phyloP scores from a whole-genome alignment of 2,113 vertebrate genomes.

The Xerus inauris region DNA sequence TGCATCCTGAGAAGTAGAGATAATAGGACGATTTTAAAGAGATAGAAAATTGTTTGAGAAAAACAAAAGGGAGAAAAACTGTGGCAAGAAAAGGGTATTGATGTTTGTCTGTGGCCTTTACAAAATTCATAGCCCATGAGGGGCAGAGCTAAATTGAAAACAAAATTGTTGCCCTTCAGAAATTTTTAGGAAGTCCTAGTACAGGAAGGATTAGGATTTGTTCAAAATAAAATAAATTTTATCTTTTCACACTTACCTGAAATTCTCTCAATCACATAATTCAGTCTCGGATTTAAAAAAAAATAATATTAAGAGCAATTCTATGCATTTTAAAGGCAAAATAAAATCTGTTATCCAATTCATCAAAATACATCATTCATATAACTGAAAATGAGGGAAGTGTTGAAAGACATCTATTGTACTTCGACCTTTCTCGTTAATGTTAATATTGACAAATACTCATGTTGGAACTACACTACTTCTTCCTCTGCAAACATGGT shows the following conservation, averaged over 20 bases:
- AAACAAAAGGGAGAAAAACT: conserved; percentile 11
- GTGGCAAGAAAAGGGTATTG: neutral
- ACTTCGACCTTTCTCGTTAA: neutral
- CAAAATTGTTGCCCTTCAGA: conserved; percentile 15
- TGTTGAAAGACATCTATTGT: neutral
- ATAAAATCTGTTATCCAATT: neutral
- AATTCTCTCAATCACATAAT: conserved; percentile 13
- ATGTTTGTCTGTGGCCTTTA: neutral
- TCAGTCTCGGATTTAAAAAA: neutral
- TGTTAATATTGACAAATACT: neutral
- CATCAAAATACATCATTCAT: neutral
- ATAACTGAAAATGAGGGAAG: neutral
- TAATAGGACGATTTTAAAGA: neutral
- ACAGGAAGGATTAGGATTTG: neutral
- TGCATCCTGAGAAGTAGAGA: neutral
- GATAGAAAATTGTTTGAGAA: neutral
- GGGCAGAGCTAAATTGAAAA: neutral
- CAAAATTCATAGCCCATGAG: neutral
- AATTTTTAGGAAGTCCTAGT: conserved; percentile 24
- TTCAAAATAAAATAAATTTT: conserved; percentile 23
- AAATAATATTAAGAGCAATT: neutral
- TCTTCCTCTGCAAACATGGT: neutral
- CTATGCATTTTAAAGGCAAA: conserved; percentile 38
- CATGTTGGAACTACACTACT: neutral
- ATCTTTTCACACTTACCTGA: neutral